Percentiles rank a stretch among this genome's conserved stretches.
These are phyloP conservation scores for Carposina sasakii DNA, from an alignment of 1,140 invertebrate genomes.

Conservation along the genomic window DNA sequence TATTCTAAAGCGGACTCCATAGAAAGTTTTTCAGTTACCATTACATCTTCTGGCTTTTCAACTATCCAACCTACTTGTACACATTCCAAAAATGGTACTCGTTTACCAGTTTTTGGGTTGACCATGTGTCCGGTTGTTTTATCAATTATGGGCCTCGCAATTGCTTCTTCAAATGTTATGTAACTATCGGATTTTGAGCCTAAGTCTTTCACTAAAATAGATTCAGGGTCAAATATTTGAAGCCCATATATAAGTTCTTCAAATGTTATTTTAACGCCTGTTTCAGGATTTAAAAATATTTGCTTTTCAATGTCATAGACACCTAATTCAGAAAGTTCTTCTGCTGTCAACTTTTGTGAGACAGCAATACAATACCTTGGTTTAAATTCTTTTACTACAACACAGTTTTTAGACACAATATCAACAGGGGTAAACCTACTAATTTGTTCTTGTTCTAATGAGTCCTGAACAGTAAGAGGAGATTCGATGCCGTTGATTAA, in stretches of 20 bases:
- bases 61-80: conserved; percentile 82
- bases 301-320: conserved; percentile 83
- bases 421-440: conserved; percentile 79
- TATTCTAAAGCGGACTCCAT: conserved; percentile 79
- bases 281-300: conserved; percentile 85
- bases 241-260: conserved; percentile 83
- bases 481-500: conserved; percentile 74
- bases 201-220: conserved; percentile 85
- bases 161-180: conserved; percentile 82
- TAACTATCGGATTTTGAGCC: conserved; percentile 77
- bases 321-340: conserved; percentile 79
- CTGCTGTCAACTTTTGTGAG: conserved; percentile 75
- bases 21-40: conserved; percentile 64
- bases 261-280: conserved; percentile 82
- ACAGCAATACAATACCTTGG: conserved; percentile 58
- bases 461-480: conserved; percentile 75
- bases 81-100: conserved; percentile 89
- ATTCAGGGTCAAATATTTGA: conserved; percentile 82
- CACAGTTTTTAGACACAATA: conserved; percentile 63
- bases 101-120: conserved; percentile 85
- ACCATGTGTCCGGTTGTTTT: conserved; percentile 85
- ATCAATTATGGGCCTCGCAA: conserved; percentile 83
- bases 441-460: conserved; percentile 77
- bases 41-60: conserved; percentile 72
- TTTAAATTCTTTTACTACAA: conserved; percentile 52